Base-by-base conservation (phyloP, 2,797 vertebrate genomes). In the Pseudochromis fuscus region DNA sequence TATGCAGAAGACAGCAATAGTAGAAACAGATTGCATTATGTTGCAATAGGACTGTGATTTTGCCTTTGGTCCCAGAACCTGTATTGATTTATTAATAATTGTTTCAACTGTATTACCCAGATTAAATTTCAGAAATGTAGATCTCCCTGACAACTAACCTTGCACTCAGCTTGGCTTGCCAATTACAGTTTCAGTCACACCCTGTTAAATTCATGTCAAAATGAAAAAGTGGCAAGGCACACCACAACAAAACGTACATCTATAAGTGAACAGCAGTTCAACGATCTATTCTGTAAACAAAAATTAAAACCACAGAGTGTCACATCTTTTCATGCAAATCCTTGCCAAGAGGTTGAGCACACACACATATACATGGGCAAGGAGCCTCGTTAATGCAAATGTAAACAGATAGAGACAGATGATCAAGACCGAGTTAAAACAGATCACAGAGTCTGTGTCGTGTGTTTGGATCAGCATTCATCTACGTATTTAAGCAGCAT, bases 391-490 rank as follows among this genome's bases (percentile, higher is more conserved):
- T 85, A 83, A 67, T 67, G 64, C 44, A 67, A 75, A 78, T 72
- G 55, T 79, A 78, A 83, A 87, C 75, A 87, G 74, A 84, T 27
- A 62, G 49, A 74, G 73, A 67, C 69, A 60, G 72, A 77, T 67
- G 49, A 76, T 49, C 59, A 57, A 72, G 60, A 59, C 56, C 42
- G 60, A 71, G 63, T 72, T 5, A 1, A 30, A 56, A 46, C 55
- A 23, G 67, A 53, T 58, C 40, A 72, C 23, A 25, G 61, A 53
- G 16, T 67, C 55, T 44, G 37, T 75, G 67, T 62, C 77, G 72
- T 44, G 33, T 63, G 70, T 77, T 64, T 56, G 18, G 38, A 68
- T 72, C 59, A 57, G 45, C 66, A 56, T 60, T n/a, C 15, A 61
- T 67, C 46, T 53, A 25, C 58, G 60, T 42, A 52, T 68, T 60